Percentiles rank a stretch among this genome's conserved stretches.
These are phyloP conservation scores for Agrotis exclamationis DNA, from an alignment of 2,888 invertebrate genomes.

Conservation along the genomic window DNA sequence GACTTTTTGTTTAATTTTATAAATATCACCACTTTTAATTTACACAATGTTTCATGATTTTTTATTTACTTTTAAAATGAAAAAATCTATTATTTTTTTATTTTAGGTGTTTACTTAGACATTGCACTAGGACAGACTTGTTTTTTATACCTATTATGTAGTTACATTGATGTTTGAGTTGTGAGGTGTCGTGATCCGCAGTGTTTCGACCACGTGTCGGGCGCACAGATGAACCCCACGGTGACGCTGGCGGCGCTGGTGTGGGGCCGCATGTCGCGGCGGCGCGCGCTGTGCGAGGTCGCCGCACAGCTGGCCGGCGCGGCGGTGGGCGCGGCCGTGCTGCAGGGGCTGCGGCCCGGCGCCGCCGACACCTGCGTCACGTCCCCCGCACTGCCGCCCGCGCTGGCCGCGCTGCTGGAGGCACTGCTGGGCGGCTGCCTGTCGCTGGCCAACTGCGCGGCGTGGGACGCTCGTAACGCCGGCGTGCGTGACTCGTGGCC, in stretches of 20 bases:
- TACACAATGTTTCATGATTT: too few relatives aligned
- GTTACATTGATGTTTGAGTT: too few relatives aligned
- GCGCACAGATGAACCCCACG: slow-evolving; percentile 94
- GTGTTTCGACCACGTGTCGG: slow-evolving; percentile 94
- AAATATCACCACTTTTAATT: too few relatives aligned
- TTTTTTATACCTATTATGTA: too few relatives aligned
- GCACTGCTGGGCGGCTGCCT: slow-evolving; percentile 92
- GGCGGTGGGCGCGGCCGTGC: slow-evolving; percentile 89
- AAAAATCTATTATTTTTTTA: too few relatives aligned
- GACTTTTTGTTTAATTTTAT: too few relatives aligned
- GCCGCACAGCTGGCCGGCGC: slow-evolving; percentile 93
- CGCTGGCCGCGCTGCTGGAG: slow-evolving; percentile 91
- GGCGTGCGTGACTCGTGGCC: slow-evolving; percentile 92
- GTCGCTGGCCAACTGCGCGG: slow-evolving; percentile 93
- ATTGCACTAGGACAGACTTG: too few relatives aligned
- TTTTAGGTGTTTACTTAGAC: too few relatives aligned
- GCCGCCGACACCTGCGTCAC: slow-evolving; percentile 75
- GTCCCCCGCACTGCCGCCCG: slow-evolving; percentile 85
- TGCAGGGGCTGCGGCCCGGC: slow-evolving; percentile 89
- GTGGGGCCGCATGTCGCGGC: slow-evolving; percentile 87
- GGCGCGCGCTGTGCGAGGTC: slow-evolving; percentile 90
- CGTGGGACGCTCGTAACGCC: slow-evolving; percentile 93
- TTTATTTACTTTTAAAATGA: too few relatives aligned
- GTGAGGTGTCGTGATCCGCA: neutral
- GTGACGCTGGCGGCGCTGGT: slow-evolving; percentile 93